A percentile compares a stretch with the other conserved stretches of the same genome.
phyloP scores from a whole-genome alignment of 2,113 vertebrate genomes.

The Fulica atra region DNA sequence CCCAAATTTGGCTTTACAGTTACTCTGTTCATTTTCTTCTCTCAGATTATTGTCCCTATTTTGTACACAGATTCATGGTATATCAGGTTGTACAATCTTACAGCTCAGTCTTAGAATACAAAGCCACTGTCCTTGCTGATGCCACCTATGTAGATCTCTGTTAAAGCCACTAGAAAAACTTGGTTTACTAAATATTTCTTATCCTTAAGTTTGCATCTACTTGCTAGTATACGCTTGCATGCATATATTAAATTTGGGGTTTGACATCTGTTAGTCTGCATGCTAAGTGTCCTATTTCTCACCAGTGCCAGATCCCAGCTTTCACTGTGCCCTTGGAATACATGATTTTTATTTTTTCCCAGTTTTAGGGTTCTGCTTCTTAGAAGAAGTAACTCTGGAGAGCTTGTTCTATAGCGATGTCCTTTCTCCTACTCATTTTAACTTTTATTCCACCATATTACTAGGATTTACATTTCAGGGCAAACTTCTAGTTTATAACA shows the following conservation, averaged over 20 bases:
- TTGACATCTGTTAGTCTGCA: neutral
- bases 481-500: neutral
- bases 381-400: neutral
- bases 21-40: neutral
- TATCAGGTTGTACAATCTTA: neutral
- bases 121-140: neutral
- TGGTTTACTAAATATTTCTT: neutral
- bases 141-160: neutral
- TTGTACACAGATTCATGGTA: neutral
- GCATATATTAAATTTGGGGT: neutral
- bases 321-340: neutral
- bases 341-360: neutral
- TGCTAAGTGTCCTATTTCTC: neutral
- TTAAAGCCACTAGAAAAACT: neutral
- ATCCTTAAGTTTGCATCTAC: neutral
- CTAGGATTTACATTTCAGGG: neutral
- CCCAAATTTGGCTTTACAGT: neutral
- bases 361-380: neutral
- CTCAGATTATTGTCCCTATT: neutral
- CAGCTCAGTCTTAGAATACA: neutral
- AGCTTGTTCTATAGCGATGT: neutral
- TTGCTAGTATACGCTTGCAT: neutral
- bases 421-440: neutral
- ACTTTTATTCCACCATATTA: neutral
- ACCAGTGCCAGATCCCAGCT: neutral